Evolutionary conservation across 1,140 invertebrate genomes (phyloP).

Genomic region (Anadara kagoshimensis): DNA sequence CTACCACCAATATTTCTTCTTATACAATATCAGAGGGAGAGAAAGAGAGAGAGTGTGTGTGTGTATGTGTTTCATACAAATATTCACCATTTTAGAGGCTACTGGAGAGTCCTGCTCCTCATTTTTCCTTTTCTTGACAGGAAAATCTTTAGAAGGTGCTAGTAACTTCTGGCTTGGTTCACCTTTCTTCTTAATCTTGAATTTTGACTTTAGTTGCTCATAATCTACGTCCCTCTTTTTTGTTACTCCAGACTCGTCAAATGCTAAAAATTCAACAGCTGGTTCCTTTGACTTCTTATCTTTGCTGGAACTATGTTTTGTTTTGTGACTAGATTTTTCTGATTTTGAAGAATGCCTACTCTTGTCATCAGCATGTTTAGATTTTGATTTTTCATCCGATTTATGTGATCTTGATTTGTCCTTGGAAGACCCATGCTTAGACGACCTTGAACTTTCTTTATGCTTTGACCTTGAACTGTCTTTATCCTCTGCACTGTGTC

Average conservation of each 20-base stretch:
- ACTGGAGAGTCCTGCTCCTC: slow-evolving; percentile 1
- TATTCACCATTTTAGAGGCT: slow-evolving; percentile 2
- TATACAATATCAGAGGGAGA: no score
- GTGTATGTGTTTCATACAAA: no score
- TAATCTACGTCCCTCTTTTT: slow-evolving; percentile 43
- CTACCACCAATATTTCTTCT: no score
- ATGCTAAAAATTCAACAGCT: no score
- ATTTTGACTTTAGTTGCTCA: slow-evolving; percentile 51
- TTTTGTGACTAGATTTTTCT: neutral
- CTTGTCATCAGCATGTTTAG: neutral
- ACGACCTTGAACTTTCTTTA: neutral
- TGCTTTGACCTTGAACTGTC: neutral
- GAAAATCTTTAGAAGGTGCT: neutral
- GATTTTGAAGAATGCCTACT: slow-evolving; percentile 3
- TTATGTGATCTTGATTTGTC: neutral
- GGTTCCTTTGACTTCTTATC: neutral
- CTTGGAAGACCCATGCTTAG: neutral
- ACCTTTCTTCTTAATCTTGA: slow-evolving; percentile 54
- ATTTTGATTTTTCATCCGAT: neutral
- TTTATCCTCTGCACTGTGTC: neutral
- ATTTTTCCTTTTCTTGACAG: slow-evolving; percentile 20
- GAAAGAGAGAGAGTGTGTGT: no score
- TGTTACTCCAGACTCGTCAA: neutral
- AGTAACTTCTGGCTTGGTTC: slow-evolving; percentile 23
- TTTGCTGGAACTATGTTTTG: neutral